These are phyloP conservation scores for Lasioglossum zephyrum DNA, from an alignment of 2,888 invertebrate genomes.

Conservation along the genomic window DNA sequence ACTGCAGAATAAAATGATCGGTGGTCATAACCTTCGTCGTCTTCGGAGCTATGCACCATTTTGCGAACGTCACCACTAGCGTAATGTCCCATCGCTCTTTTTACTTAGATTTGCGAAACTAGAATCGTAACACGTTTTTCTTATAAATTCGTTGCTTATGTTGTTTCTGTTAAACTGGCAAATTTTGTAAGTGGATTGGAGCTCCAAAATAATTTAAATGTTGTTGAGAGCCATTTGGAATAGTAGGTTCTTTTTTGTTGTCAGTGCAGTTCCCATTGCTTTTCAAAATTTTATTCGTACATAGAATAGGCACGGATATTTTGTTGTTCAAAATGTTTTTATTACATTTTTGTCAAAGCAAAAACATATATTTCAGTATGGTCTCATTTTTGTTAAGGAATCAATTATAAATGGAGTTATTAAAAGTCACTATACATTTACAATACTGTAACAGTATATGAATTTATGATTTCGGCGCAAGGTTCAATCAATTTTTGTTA, in stretches of 20 bases:
- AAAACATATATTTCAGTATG: not conserved
- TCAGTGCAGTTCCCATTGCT: slow-evolving; percentile 4
- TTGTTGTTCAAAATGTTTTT: slow-evolving; percentile 33
- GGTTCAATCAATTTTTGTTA: not conserved
- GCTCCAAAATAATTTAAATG: slow-evolving; percentile 18
- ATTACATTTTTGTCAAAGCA: slow-evolving; percentile 30
- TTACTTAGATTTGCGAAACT: slow-evolving; percentile 11
- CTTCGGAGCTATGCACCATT: slow-evolving; percentile 72
- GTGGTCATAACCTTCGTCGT: slow-evolving; percentile 74
- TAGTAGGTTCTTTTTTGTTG: slow-evolving; percentile 39
- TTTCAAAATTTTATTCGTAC: not conserved
- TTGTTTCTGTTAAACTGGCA: slow-evolving; percentile 6
- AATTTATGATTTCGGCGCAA: no score
- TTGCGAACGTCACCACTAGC: slow-evolving; percentile 72
- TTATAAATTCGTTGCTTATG: slow-evolving; percentile 2
- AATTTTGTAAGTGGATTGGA: slow-evolving; percentile 35
- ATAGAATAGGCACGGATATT: not conserved
- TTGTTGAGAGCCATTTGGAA: slow-evolving; percentile 30
- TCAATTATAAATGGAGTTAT: slow-evolving; percentile 21
- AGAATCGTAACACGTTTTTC: not conserved
- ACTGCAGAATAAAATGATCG: slow-evolving; percentile 43
- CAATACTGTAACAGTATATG: slow-evolving; percentile 2
- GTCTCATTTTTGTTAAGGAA: slow-evolving; percentile 17
- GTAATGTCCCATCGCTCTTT: slow-evolving; percentile 69
- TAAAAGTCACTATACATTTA: slow-evolving; percentile 11